Evolutionary conservation across 2,113 vertebrate genomes (phyloP).

Genomic region (Lynx canadensis): DNA sequence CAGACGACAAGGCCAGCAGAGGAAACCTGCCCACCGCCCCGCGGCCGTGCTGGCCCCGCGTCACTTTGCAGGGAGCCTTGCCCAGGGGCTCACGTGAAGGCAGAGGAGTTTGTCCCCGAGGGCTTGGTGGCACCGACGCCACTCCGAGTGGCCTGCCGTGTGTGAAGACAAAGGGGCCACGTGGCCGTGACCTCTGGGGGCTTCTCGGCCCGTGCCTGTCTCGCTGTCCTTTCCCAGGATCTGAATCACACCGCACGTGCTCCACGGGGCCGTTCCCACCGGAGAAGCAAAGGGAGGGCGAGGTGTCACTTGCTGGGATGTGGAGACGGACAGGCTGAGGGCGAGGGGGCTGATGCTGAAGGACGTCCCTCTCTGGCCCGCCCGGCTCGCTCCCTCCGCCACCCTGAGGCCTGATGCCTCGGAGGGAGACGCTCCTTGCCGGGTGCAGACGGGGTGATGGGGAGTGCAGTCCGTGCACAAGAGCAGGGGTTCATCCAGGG

Average conservation of each 20-base stretch:
- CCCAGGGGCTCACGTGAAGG: neutral
- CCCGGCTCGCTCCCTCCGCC: neutral
- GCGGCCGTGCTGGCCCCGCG: fast-evolving
- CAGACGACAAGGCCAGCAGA: neutral
- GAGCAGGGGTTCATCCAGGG: constrained; percentile 34
- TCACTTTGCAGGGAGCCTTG: neutral
- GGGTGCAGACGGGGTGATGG: neutral
- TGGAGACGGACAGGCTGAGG: neutral
- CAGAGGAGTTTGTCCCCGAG: neutral
- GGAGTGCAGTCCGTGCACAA: too few relatives aligned
- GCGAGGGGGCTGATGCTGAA: neutral
- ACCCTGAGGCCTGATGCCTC: neutral
- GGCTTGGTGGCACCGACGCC: neutral
- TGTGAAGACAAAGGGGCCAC: neutral
- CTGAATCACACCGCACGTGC: fast-evolving
- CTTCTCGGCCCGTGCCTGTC: neutral
- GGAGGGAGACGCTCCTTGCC: neutral
- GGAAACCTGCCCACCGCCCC: too few relatives aligned
- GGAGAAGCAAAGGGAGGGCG: neutral
- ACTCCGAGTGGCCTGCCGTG: neutral
- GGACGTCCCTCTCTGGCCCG: neutral
- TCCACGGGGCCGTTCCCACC: neutral
- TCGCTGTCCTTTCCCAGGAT: neutral
- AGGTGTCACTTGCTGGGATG: fast-evolving
- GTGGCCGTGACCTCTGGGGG: neutral